Evolutionary conservation across 2,888 invertebrate species (phyloP), one percentile per base, ranked within the genome.

Genomic region (Cantharis lateralis): DNA sequence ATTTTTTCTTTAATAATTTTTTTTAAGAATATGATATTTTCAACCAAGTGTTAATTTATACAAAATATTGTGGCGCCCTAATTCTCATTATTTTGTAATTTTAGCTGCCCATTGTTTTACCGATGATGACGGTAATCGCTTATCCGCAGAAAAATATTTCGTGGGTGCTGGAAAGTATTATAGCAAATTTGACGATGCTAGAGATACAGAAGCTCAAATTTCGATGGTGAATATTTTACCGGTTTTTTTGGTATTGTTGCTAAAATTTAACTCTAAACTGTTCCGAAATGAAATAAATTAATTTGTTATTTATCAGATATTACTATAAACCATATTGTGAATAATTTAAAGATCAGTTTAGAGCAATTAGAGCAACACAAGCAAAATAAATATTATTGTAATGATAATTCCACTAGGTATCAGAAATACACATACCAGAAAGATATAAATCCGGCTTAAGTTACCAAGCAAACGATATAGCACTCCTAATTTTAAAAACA

Each of bases 101-200:
- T 16, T 61, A 86, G 87, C 87, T 75, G 87, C 86, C 1, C 87
- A 87, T 79, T 87, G 87, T 78, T 82, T 87, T 3, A 79, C 84
- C 1, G 61, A 80, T 24, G 18, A 71, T n/a, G 16, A 79, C 4
- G 83, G 82, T 1, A 24, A 78, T 7, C 61, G 61, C 61, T 62
- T 61, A 66, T n/a, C 62, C 15, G 28, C 77, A 73, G 24, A 78
- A 68, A 62, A 75, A 11, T 83, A 81, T 61, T 68, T 78, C 64
- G 80, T 86, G 15, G 84, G 80, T 1, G 85, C 83, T 16, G 86
- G 87, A 70, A 87, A 86, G 79, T 85, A 85, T 74, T 86, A 82
- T 77, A 81, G 83, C 20, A 16, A 70, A 9, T 86, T 82, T 68
- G 76, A 80, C 15, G 82, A 86, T 74, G 10, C 70, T 3, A 79